Conservation (phyloP, 2,888 invertebrate genomes). For the Lordiphosa fenestrarum region DNA sequence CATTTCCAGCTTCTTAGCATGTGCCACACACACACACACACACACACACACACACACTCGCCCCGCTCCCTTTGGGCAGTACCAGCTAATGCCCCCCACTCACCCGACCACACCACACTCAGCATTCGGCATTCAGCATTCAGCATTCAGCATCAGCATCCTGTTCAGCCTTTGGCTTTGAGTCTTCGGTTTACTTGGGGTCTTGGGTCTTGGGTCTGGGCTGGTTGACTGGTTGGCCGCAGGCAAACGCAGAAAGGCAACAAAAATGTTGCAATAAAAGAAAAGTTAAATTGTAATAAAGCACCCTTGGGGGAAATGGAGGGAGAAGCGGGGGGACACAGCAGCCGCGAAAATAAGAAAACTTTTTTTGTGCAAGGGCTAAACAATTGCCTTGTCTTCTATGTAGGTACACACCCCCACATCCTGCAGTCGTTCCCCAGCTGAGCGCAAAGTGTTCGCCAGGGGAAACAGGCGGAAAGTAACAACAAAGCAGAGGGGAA, state of each 20-base stretch:
- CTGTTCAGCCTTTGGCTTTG: conserved; percentile 21
- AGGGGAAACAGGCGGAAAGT: conserved; percentile 9
- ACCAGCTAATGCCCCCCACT: conserved; percentile 22
- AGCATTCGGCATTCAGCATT: neutral
- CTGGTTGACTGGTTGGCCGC: conserved; percentile 46
- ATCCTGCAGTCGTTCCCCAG: neutral
- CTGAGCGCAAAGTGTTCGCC: conserved; percentile 22
- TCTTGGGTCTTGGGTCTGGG: conserved; percentile 4
- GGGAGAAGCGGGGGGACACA: neutral
- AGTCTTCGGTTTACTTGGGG: conserved; percentile 19
- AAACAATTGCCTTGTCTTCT: conserved; percentile 53
- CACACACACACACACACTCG: conserved; percentile 35
- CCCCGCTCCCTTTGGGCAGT: conserved; percentile 1
- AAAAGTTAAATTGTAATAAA: conserved; percentile 73
- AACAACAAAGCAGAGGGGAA: neutral
- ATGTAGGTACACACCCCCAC: neutral
- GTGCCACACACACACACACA: conserved; percentile 15
- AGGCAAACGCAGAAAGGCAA: conserved; percentile 43
- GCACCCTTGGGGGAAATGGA: conserved; percentile 45
- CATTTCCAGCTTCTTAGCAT: conserved; percentile 7
- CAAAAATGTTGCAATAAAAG: conserved; percentile 67
- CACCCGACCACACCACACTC: conserved; percentile 7
- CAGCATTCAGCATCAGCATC: conserved; percentile 14
- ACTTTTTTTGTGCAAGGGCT: conserved; percentile 45
- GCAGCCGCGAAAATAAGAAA: conserved; percentile 60